Base-by-base conservation (phyloP, 2,888 invertebrate genomes). In the Endotricha flammealis region DNA sequence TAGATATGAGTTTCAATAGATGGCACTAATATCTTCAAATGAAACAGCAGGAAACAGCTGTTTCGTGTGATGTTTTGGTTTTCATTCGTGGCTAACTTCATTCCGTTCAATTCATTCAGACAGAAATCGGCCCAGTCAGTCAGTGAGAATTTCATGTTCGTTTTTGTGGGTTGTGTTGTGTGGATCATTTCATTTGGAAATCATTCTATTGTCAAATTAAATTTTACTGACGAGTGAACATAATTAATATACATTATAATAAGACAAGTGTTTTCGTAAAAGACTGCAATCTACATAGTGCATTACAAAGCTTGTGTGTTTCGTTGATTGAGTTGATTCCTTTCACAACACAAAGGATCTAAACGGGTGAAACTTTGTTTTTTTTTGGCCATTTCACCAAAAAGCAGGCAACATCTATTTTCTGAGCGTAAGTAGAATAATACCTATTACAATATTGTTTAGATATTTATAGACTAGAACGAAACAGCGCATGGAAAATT, bases 261-360 rank as follows among this genome's bases (percentile, higher is more conserved):
- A 22, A 17, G 6, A 12, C 12, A 12, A 22, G 35, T 35, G 29
- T 29, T 22, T 13, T 8, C 10, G 2, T 3, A 1, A 24, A n/a
- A 24, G 16, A 7, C 12, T 16, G 22, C 9, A 31, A 34, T 11
- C 34, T 38, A 14, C 27, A 46, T 33, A 48, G 57, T 60, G 64
- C 46, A 32, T 41, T 37, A 29, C 49, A 51, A 55, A 39, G 50
- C 39, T 55, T 52, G 59, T 64, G 51, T 46, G 42, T 40, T 60
- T 59, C 53, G 55, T 52, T 56, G n/a, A n/a, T n/a, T n/a, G n/a
- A n/a, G n/a, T n/a, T 53, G 57, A 50, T 62, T 64, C 59, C 70
- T 74, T 76, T 75, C 73, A 79, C 79, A 80, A 80, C 72, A 81
- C 81, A 81, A 82, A 82, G 80, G 75, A 77, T 66, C n/a, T n/a